phyloP scores from a whole-genome alignment of 2,113 vertebrate species.

The Micronisus gabar region DNA sequence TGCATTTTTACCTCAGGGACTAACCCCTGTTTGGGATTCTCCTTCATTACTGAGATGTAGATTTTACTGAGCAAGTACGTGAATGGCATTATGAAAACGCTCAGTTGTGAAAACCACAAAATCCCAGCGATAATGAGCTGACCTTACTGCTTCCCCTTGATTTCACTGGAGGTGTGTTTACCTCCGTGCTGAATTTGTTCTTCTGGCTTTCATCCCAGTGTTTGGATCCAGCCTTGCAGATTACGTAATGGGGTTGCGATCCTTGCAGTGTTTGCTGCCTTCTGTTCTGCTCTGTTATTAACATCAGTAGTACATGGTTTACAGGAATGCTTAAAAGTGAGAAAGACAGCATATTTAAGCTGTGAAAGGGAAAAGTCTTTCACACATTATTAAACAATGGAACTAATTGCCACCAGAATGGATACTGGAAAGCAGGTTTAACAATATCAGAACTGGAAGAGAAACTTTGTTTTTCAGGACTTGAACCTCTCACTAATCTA shows the following conservation, averaged over 20 bases:
- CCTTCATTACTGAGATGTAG: not conserved
- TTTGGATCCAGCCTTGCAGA: not conserved
- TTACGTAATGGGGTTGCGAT: not conserved
- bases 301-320: not conserved
- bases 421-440: not conserved
- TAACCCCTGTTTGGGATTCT: not conserved
- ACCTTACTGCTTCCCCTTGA: not conserved
- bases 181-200: not conserved
- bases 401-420: not conserved
- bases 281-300: not conserved
- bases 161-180: slow-evolving; percentile 34
- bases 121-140: not conserved
- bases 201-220: slow-evolving; percentile 7
- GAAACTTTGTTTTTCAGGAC: not conserved
- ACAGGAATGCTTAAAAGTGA: not conserved
- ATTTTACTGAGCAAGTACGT: not conserved
- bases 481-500: not conserved
- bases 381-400: not conserved
- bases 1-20: not conserved
- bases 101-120: not conserved
- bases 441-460: not conserved
- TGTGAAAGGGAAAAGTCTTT: not conserved
- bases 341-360: not conserved
- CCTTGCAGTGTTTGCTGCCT: not conserved
- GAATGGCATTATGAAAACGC: not conserved